These are phyloP conservation scores for Onychomys leucogaster DNA, from an alignment of 2,797 vertebrate genomes.

Conservation along the genomic window DNA sequence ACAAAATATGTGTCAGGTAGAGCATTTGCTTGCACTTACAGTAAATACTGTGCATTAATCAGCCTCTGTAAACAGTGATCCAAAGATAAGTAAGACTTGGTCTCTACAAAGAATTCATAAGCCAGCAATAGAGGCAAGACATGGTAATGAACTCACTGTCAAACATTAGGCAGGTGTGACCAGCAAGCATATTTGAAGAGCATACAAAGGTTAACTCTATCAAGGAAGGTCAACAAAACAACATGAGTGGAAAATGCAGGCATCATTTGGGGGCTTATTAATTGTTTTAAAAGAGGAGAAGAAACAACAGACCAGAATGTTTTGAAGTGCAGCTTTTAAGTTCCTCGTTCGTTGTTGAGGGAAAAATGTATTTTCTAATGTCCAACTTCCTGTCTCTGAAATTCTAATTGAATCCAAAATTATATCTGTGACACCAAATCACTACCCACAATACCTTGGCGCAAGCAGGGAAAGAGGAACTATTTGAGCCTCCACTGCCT, in stretches of 20 bases:
- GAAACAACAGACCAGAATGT: constrained; percentile 14
- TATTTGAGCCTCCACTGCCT: constrained; percentile 52
- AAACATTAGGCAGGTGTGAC: not conserved
- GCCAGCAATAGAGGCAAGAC: not conserved
- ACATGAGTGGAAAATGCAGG: not conserved
- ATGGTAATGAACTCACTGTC: not conserved
- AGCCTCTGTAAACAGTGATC: not conserved
- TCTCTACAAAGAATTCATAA: not conserved
- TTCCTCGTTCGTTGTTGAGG: constrained; percentile 16
- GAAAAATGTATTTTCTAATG: constrained; percentile 59
- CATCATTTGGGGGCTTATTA: not conserved
- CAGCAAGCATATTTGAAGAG: not conserved
- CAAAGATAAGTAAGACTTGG: not conserved
- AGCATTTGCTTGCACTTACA: not conserved
- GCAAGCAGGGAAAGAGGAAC: constrained; percentile 61
- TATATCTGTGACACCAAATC: constrained; percentile 64
- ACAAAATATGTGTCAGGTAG: not conserved
- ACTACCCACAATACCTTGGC: constrained; percentile 58
- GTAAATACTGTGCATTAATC: not conserved
- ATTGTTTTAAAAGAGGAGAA: not conserved
- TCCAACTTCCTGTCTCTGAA: constrained; percentile 42
- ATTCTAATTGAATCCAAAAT: constrained; percentile 73
- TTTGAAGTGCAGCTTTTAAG: constrained; percentile 6
- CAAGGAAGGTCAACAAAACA: not conserved
- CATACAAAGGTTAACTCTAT: not conserved